Conservation (phyloP, 2,888 invertebrate species). For the Drosophila cracens region DNA sequence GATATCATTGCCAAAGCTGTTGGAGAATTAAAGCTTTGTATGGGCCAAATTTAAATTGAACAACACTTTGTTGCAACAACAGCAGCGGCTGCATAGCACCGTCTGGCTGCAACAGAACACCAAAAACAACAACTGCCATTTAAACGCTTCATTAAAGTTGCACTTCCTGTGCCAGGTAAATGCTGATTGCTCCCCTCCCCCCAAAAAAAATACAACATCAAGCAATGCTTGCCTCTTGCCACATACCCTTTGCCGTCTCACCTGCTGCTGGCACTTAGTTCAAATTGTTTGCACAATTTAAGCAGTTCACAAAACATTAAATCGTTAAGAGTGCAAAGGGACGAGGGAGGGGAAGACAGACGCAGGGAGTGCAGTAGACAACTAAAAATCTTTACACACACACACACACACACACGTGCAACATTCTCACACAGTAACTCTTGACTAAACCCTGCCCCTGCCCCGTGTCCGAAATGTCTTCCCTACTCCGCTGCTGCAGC, state of each 20-base stretch:
- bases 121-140: constrained; percentile 26
- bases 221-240: constrained; percentile 54
- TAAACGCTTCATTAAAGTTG: constrained; percentile 81
- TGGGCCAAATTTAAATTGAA: constrained; percentile 7
- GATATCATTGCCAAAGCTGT: constrained; percentile 22
- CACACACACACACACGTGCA: constrained; percentile 47
- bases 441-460: constrained; percentile 4
- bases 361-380: constrained; percentile 23
- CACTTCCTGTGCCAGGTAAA: constrained; percentile 67
- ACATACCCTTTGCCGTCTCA: constrained; percentile 18
- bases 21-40: constrained; percentile 4
- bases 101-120: constrained; percentile 12
- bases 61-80: constrained; percentile 16
- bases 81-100: constrained; percentile 25
- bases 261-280: constrained; percentile 69
- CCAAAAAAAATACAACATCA: constrained; percentile 53
- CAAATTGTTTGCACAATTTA: constrained; percentile 81
- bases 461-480: neutral
- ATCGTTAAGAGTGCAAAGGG: constrained; percentile 68
- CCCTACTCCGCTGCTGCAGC: constrained; percentile 16
- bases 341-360: neutral
- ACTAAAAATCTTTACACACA: constrained; percentile 54
- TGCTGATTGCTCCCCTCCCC: constrained; percentile 24
- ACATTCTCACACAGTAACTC: constrained; percentile 64
- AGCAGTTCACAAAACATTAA: constrained; percentile 81